phyloP scores from a whole-genome alignment of 2,797 vertebrate species.

The Salarias fasciatus region DNA sequence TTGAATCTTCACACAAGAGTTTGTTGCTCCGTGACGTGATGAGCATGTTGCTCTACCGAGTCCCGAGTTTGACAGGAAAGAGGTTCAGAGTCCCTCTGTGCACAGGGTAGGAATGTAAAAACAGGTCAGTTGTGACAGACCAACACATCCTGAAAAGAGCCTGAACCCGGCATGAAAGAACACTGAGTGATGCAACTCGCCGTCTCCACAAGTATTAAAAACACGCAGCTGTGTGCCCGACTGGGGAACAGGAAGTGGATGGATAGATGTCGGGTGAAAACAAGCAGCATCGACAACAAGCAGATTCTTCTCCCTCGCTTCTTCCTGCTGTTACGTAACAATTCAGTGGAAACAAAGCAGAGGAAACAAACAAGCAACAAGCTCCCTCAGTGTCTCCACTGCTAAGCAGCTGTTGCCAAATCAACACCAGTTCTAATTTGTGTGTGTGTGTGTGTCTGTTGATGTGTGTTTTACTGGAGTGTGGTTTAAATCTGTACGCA shows the following conservation, averaged over 20 bases:
- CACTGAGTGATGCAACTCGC: slow-evolving; percentile 9
- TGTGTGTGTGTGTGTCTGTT: slow-evolving; percentile 17
- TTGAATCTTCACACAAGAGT: too few species aligned
- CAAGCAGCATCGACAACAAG: slow-evolving; percentile 8
- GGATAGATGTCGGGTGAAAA: slow-evolving; percentile 22
- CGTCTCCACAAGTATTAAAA: slow-evolving; percentile 37
- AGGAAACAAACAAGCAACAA: slow-evolving; percentile 70
- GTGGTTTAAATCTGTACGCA: too few species aligned
- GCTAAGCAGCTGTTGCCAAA: slow-evolving; percentile 65
- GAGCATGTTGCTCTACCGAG: neutral
- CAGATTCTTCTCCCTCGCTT: slow-evolving; percentile 28
- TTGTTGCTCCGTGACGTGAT: neutral
- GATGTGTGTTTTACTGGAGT: neutral
- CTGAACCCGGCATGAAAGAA: neutral
- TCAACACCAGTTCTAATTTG: neutral
- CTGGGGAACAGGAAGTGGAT: slow-evolving; percentile 12
- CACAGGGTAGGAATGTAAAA: neutral
- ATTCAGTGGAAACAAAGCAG: slow-evolving; percentile 65
- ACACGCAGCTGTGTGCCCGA: slow-evolving; percentile 25
- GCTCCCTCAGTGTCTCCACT: slow-evolving; percentile 57
- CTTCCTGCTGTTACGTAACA: slow-evolving; percentile 64
- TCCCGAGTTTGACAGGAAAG: slow-evolving; percentile 1
- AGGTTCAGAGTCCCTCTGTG: neutral
- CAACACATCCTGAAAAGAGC: slow-evolving; percentile 7
- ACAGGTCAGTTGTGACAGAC: slow-evolving; percentile 1